Evolutionary conservation across 1,140 invertebrate species (phyloP), one percentile per base, ranked within the genome.

Genomic region (Lepidotrigona ventralis): DNA sequence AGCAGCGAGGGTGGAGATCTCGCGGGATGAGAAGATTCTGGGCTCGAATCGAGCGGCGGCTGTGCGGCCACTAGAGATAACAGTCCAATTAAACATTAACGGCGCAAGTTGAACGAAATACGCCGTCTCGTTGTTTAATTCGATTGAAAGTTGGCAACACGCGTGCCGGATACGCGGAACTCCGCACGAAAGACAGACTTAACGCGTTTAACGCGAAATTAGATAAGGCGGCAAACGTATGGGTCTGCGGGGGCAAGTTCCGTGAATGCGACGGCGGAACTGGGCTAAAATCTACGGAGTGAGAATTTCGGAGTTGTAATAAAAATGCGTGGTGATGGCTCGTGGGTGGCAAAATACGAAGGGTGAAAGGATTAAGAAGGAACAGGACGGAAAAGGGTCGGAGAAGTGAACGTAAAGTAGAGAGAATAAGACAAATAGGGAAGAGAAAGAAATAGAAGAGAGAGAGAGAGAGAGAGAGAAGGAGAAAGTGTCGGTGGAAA

Each of bases 81-180:
- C 73, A 26, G 73, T 63, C 56, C 73, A 64, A 76, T 76, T 76
- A 76, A 76, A 76, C 73, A 63, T 76, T 76, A 76, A 63, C 4
- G 17, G 73, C 23, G 58, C 73, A 63, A 64, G 23, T 63, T 60
- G 73, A 76, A 26, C 58, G 73, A 60, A 76, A 64, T 63, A 76
- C 63, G 12, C 21, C 21, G 51, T 54, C 11, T 68, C 26, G 29
- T 78, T 69, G 29, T 68, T 54, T 54, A 78, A 78, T 69, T 78
- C 76, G 63, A 54, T 68, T 53, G 63, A n/a, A 78, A 78, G 64
- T 78, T 68, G 12, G 64, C 26, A 26, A n/a, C 76, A 78, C 46
- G 63, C 63, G 64, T 78, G 51, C 1, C 17, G 56, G 46, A 66
- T 68, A 33, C 29, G 29, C 26, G 63, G 21, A 78, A 68, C 63